A percentile compares a stretch with the other conserved stretches of the same genome.
phyloP scores from a whole-genome alignment of 2,888 invertebrate species.

The Penaeus monodon region DNA sequence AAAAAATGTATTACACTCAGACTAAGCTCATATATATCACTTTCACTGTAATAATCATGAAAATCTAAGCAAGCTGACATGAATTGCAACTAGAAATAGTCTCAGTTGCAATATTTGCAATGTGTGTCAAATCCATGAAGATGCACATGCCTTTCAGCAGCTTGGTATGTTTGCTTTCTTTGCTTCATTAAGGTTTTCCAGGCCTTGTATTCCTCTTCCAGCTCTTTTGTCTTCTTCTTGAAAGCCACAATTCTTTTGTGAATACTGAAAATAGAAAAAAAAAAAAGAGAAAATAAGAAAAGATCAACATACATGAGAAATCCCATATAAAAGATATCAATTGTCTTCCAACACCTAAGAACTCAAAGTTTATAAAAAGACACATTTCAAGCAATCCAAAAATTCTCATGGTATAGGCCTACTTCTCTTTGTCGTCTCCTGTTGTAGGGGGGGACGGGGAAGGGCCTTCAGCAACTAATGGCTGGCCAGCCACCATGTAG shows the following conservation, averaged over 20 bases:
- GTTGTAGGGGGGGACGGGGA: neutral
- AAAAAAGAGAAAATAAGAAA: neutral
- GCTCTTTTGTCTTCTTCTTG: slow-evolving; percentile 31
- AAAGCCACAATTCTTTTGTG: slow-evolving; percentile 18
- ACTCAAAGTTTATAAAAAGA: neutral
- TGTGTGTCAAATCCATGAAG: neutral
- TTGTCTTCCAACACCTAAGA: neutral
- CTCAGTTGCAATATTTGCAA: neutral
- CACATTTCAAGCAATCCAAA: neutral
- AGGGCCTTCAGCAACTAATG: neutral
- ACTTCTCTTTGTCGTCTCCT: neutral
- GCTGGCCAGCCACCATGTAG: neutral
- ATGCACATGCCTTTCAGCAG: slow-evolving; percentile 35
- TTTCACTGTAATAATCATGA: too few species aligned
- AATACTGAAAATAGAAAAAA: slow-evolving; percentile 7
- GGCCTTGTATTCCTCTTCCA: slow-evolving; percentile 37
- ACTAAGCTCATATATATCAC: too few species aligned
- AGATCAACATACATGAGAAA: neutral
- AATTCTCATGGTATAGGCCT: neutral
- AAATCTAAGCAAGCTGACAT: too few species aligned
- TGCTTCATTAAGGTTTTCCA: slow-evolving; percentile 41
- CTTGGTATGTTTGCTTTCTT: slow-evolving; percentile 14
- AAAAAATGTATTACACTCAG: neutral
- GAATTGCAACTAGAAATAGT: too few species aligned
- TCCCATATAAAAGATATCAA: neutral